phyloP scores from a whole-genome alignment of 2,888 invertebrate species.

The Crocallis elinguaria region DNA sequence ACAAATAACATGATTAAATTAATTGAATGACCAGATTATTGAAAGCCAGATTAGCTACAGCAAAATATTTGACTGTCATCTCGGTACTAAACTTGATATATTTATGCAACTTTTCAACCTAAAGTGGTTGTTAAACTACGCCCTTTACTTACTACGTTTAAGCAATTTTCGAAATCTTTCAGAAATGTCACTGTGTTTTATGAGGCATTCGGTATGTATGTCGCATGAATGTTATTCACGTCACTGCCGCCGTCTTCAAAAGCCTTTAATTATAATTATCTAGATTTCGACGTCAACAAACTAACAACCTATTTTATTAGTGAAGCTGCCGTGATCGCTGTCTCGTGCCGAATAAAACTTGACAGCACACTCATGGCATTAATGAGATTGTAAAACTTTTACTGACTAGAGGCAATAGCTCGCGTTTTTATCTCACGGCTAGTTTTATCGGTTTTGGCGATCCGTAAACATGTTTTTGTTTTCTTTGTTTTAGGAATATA shows the following conservation, averaged over 20 bases:
- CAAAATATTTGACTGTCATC: no score
- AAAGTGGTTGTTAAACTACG: no score
- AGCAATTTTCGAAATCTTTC: no score
- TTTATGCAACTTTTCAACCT: no score
- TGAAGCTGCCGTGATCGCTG: constrained; percentile 45
- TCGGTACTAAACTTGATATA: no score
- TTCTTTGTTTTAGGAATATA: constrained; percentile 9
- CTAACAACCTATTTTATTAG: constrained; percentile 14
- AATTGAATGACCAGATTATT: no score
- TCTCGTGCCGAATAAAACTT: constrained; percentile 52
- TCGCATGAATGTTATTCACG: no score
- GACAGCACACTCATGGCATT: constrained; percentile 59
- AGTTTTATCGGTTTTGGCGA: constrained; percentile 45
- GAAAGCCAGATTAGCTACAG: no score
- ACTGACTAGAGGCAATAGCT: constrained; percentile 41
- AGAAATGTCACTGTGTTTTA: no score
- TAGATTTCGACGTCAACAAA: constrained; percentile 11
- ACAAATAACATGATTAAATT: no score
- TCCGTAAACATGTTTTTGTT: constrained; percentile 31
- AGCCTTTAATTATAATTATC: not conserved
- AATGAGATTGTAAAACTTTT: constrained; percentile 75
- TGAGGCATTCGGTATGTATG: no score
- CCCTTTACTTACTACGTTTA: no score
- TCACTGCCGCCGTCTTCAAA: not conserved
- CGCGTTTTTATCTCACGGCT: constrained; percentile 43